A percentile compares a stretch with the other conserved stretches of the same genome.
These are phyloP conservation scores for Metalampra italica DNA, from an alignment of 2,888 invertebrate genomes.

Conservation along the genomic window DNA sequence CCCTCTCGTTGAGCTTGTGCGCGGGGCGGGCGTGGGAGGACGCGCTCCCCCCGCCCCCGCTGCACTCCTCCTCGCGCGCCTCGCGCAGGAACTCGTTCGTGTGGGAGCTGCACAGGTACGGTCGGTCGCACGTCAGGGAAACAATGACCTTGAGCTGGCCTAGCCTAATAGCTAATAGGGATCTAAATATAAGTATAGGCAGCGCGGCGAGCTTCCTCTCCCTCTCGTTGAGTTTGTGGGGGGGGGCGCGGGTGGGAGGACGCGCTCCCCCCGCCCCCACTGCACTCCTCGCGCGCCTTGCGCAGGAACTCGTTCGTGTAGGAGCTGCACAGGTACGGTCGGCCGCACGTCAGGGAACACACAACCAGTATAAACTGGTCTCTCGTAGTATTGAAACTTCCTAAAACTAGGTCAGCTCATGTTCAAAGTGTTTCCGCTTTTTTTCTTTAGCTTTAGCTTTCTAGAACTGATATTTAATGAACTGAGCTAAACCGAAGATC, in stretches of 20 bases:
- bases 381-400: too few relatives aligned
- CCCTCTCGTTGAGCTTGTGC: conserved; percentile 85
- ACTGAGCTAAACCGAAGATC: too few relatives aligned
- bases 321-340: conserved; percentile 81
- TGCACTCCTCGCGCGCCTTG: conserved; percentile 33
- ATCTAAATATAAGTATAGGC: conserved; percentile 94
- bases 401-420: too few relatives aligned
- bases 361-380: too few relatives aligned
- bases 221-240: conserved; percentile 84
- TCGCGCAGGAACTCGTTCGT: conserved; percentile 85
- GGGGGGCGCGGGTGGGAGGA: conserved; percentile 59
- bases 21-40: conserved; percentile 58
- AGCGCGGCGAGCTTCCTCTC: conserved; percentile 93
- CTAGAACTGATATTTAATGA: too few relatives aligned
- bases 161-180: too few relatives aligned
- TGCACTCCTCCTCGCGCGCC: conserved; percentile 32
- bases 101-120: conserved; percentile 83
- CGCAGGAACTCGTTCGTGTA: conserved; percentile 88
- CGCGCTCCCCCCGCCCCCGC: conserved; percentile 69
- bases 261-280: conserved; percentile 69
- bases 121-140: too few relatives aligned
- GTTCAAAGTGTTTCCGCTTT: too few relatives aligned
- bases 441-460: too few relatives aligned
- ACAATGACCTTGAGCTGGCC: too few relatives aligned
- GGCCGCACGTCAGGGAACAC: too few relatives aligned